Percentiles rank a stretch among this genome's conserved stretches.
Conservation (phyloP, 2,113 vertebrate species). For the Zeus faber region DNA sequence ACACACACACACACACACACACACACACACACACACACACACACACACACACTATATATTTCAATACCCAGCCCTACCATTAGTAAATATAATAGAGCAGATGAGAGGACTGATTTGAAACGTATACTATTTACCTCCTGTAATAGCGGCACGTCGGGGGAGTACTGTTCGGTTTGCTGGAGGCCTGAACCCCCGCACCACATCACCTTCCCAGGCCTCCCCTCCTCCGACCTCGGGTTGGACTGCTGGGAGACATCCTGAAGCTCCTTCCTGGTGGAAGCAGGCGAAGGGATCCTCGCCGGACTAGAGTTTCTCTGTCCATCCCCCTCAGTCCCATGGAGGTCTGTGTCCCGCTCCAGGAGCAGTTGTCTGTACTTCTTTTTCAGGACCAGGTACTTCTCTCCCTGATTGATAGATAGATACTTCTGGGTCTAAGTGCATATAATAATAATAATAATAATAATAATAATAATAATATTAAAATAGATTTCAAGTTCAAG, state of each 20-base stretch:
- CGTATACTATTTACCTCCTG: constrained; percentile 51
- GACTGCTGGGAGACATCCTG: constrained; percentile 7
- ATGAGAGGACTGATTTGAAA: neutral
- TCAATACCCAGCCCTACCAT: too few relatives aligned
- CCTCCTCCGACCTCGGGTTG: neutral
- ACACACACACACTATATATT: too few relatives aligned
- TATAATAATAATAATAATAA: too few relatives aligned
- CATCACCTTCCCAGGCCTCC: constrained; percentile 23
- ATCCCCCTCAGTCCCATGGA: constrained; percentile 3
- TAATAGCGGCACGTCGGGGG: constrained; percentile 4
- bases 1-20: too few relatives aligned
- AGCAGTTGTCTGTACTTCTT: constrained; percentile 75
- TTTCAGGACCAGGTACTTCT: constrained; percentile 77
- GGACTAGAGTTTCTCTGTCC: constrained; percentile 8
- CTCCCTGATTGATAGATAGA: constrained; percentile 57
- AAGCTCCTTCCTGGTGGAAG: constrained; percentile 2
- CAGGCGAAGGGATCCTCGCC: neutral
- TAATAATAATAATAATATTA: too few relatives aligned
- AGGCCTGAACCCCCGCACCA: constrained; percentile 32
- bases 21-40: too few relatives aligned
- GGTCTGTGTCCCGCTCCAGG: constrained; percentile 46
- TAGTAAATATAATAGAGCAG: neutral
- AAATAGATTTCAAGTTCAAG: too few relatives aligned
- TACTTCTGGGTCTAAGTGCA: too few relatives aligned
- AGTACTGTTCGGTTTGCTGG: constrained; percentile 31